Conservation (phyloP, 2,797 vertebrate species). For the Pseudochirops corinnae region DNA sequence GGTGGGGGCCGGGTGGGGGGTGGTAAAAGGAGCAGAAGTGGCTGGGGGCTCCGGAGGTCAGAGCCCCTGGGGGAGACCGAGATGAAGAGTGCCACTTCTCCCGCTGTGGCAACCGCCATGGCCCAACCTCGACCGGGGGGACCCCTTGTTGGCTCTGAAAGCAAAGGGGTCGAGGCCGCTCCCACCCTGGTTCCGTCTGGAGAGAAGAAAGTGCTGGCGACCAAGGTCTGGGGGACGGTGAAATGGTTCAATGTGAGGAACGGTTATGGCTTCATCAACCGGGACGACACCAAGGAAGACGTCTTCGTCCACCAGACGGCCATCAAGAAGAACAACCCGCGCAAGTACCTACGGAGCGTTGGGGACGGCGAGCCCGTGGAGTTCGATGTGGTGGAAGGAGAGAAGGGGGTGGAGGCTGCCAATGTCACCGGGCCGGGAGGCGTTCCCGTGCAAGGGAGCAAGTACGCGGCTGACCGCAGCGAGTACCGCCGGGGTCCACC, state of each 20-base stretch:
- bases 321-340: constrained; percentile 18
- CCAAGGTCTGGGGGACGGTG: constrained; percentile 84
- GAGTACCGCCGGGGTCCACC: not conserved
- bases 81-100: not conserved
- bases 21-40: not conserved
- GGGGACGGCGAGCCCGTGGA: constrained; percentile 14
- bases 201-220: constrained; percentile 58
- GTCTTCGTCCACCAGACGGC: constrained; percentile 3
- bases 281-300: constrained; percentile 68
- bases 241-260: constrained; percentile 90
- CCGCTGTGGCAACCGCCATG: not conserved
- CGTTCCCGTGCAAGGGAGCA: constrained; percentile 5
- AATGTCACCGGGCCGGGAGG: not conserved
- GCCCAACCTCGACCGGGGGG: not conserved
- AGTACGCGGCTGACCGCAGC: not conserved
- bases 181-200: not conserved
- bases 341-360: constrained; percentile 29
- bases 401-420: not conserved
- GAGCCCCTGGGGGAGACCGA: not conserved
- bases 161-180: not conserved
- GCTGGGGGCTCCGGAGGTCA: not conserved
- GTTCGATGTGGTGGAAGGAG: constrained; percentile 29
- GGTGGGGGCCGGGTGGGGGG: not conserved
- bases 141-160: not conserved
- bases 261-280: constrained; percentile 88